These are phyloP conservation scores for Pherbina coryleti DNA, from an alignment of 2,888 invertebrate species.

Conservation along the genomic window DNA sequence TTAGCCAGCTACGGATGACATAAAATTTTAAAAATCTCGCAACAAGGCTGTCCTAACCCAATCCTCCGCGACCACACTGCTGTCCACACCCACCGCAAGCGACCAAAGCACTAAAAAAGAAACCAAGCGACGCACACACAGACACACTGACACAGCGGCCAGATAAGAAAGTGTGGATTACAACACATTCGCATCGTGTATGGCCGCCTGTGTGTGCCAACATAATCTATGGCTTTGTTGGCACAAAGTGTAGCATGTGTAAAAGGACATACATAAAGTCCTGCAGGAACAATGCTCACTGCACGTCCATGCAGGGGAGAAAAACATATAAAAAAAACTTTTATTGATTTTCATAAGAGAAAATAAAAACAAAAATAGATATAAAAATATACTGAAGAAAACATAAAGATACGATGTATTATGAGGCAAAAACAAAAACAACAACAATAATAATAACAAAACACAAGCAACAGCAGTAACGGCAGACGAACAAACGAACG, in stretches of 20 bases:
- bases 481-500: neutral
- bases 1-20: neutral
- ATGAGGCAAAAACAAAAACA: neutral
- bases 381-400: constrained; percentile 11
- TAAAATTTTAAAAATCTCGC: constrained; percentile 31
- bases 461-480: neutral
- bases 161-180: constrained; percentile 38
- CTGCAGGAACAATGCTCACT: constrained; percentile 22
- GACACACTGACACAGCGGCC: neutral
- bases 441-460: neutral
- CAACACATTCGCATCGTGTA: constrained; percentile 28
- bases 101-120: constrained; percentile 3
- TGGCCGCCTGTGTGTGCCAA: constrained; percentile 27
- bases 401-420: constrained; percentile 1
- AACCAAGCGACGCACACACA: neutral
- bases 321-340: constrained; percentile 2
- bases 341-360: constrained; percentile 31
- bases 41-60: constrained; percentile 4
- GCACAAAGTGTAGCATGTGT: constrained; percentile 32
- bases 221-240: constrained; percentile 37
- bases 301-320: neutral
- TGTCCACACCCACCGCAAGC: neutral
- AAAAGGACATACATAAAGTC: constrained; percentile 38
- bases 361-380: neutral
- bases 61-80: neutral